A percentile compares a stretch with the other conserved stretches of the same genome.
phyloP scores from a whole-genome alignment of 2,113 vertebrate genomes.

The Saccopteryx bilineata region DNA sequence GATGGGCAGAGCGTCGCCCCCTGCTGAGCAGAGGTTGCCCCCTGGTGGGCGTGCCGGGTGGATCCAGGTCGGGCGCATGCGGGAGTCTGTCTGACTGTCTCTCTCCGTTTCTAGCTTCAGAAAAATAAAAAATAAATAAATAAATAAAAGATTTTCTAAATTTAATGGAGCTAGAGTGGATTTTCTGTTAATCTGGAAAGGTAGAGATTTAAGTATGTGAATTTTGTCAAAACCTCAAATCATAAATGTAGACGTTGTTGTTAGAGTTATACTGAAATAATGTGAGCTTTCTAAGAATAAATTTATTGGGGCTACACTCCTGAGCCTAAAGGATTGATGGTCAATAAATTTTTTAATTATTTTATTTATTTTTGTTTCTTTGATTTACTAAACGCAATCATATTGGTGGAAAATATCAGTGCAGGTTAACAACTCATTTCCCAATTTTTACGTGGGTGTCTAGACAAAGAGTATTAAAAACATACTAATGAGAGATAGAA shows the following conservation, averaged over 20 bases:
- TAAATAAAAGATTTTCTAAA: background rate
- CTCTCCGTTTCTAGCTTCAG: too few relatives aligned
- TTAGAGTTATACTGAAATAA: background rate
- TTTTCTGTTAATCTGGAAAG: background rate
- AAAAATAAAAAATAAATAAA: too few relatives aligned
- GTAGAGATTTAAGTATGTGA: background rate
- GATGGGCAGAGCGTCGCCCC: too few relatives aligned
- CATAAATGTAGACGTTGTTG: background rate
- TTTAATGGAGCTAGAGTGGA: background rate
- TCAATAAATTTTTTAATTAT: background rate
- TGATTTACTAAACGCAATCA: background rate
- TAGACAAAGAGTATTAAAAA: background rate
- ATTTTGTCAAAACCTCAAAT: background rate
- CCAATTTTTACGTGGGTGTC: background rate
- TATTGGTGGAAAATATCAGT: background rate
- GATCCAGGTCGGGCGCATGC: too few relatives aligned
- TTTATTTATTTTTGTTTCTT: background rate
- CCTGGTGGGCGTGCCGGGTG: too few relatives aligned
- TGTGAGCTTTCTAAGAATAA: background rate
- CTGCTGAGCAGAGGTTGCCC: too few relatives aligned
- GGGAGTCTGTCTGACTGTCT: too few relatives aligned
- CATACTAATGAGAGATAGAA: background rate
- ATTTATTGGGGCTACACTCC: background rate
- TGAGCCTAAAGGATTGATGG: background rate
- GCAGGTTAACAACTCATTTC: background rate